Evolutionary conservation across 2,113 vertebrate species (phyloP).

Genomic region (Thoracochromis brauschi): DNA sequence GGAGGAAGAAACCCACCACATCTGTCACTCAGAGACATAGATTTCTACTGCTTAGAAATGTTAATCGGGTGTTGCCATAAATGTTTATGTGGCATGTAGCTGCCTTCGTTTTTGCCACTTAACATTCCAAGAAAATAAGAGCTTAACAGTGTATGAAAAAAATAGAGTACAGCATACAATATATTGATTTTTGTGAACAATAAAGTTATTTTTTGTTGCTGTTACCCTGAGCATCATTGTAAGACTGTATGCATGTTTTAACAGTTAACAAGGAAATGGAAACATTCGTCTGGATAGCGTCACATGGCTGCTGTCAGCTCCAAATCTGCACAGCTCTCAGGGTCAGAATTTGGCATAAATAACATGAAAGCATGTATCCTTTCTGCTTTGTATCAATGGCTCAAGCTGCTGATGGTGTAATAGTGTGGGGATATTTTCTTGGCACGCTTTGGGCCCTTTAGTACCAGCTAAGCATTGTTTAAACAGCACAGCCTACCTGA

Average conservation of each 20-base stretch:
- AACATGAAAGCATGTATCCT: not conserved
- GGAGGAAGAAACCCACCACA: not conserved
- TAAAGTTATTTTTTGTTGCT: not conserved
- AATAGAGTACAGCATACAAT: not conserved
- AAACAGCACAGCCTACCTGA: not conserved
- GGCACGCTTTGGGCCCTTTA: not conserved
- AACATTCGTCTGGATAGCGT: not conserved
- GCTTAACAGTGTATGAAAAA: not conserved
- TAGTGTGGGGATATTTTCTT: not conserved
- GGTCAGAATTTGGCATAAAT: not conserved
- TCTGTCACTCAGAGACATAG: not conserved
- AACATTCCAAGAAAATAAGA: fast-evolving
- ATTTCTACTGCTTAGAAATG: not conserved
- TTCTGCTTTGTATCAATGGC: not conserved
- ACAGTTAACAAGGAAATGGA: not conserved
- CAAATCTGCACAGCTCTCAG: not conserved
- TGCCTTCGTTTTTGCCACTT: not conserved
- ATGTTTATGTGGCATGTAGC: not conserved
- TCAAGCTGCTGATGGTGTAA: not conserved
- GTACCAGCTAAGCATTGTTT: not conserved
- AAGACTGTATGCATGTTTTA: not conserved
- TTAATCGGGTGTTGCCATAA: not conserved
- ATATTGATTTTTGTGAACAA: not conserved
- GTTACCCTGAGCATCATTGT: not conserved
- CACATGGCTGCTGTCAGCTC: not conserved